Percentiles rank a stretch among this genome's conserved stretches.
phyloP scores from a whole-genome alignment of 2,888 invertebrate genomes.

The Agrypnus murinus region DNA sequence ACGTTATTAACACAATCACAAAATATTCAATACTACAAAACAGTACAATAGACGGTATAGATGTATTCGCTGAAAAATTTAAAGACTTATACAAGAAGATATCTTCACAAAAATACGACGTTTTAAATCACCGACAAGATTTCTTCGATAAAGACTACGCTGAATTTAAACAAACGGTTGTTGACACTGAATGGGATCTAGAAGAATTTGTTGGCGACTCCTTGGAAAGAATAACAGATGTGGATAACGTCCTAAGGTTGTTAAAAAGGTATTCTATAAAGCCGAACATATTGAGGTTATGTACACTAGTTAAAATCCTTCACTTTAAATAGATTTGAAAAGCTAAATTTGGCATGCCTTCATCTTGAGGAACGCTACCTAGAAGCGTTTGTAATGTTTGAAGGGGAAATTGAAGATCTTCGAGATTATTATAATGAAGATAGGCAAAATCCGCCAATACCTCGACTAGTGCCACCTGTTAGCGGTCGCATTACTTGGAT shows the following conservation, averaged over 20 bases:
- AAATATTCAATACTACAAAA: conserved; percentile 83
- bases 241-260: conserved; percentile 67
- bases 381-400: conserved; percentile 80
- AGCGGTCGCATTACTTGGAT: conserved; percentile 90
- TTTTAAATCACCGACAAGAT: conserved; percentile 83
- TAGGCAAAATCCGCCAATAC: conserved; percentile 82
- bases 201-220: conserved; percentile 81
- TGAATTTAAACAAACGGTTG: conserved; percentile 80
- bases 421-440: conserved; percentile 87
- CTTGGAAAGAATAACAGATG: conserved; percentile 67
- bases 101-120: conserved; percentile 83
- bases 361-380: conserved; percentile 84
- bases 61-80: conserved; percentile 81
- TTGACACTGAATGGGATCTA: conserved; percentile 81
- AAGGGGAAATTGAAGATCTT: conserved; percentile 80
- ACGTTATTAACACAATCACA: conserved; percentile 82
- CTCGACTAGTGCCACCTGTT: conserved; percentile 86
- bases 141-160: conserved; percentile 87
- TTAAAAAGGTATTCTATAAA: conserved; percentile 62
- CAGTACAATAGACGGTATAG: conserved; percentile 87
- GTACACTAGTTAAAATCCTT: too few species aligned
- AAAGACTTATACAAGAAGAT: conserved; percentile 79
- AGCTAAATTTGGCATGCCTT: conserved; percentile 81
- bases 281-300: too few species aligned
- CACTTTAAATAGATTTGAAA: conserved; percentile 86